Conservation (phyloP, 2,888 invertebrate genomes). For the Germaria angustata region DNA sequence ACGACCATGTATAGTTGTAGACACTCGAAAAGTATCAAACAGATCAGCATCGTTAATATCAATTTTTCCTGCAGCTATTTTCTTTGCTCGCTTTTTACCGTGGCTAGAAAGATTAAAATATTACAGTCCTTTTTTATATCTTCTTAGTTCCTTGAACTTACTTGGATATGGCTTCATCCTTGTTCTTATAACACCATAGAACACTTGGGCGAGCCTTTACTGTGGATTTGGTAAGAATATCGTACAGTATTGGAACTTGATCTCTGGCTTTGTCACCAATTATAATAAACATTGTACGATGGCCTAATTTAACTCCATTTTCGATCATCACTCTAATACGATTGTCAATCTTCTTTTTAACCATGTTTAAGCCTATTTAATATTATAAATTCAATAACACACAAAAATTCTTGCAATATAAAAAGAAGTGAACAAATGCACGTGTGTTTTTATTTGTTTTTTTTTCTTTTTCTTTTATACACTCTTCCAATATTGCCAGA, state of each 20-base stretch:
- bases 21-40: constrained; percentile 96
- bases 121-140: background rate
- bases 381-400: background rate
- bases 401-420: background rate
- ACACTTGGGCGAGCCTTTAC: constrained; percentile 96
- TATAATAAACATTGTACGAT: constrained; percentile 95
- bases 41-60: constrained; percentile 96
- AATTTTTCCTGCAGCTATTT: constrained; percentile 92
- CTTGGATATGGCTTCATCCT: constrained; percentile 93
- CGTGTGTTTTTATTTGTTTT: constrained; percentile 54
- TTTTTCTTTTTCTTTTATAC: background rate
- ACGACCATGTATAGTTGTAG: constrained; percentile 97
- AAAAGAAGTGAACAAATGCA: constrained; percentile 14
- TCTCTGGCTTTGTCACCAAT: constrained; percentile 98
- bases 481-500: background rate
- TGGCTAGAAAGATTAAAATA: constrained; percentile 82
- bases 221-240: constrained; percentile 96
- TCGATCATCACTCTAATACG: constrained; percentile 97
- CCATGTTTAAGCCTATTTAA: constrained; percentile 82
- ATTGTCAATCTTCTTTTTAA: constrained; percentile 97
- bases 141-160: constrained; percentile 73
- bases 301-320: constrained; percentile 94
- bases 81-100: constrained; percentile 95
- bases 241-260: constrained; percentile 98
- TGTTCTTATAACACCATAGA: constrained; percentile 99